Base-by-base conservation (phyloP, 2,113 vertebrate species). In the Corythornis vintsioides region DNA sequence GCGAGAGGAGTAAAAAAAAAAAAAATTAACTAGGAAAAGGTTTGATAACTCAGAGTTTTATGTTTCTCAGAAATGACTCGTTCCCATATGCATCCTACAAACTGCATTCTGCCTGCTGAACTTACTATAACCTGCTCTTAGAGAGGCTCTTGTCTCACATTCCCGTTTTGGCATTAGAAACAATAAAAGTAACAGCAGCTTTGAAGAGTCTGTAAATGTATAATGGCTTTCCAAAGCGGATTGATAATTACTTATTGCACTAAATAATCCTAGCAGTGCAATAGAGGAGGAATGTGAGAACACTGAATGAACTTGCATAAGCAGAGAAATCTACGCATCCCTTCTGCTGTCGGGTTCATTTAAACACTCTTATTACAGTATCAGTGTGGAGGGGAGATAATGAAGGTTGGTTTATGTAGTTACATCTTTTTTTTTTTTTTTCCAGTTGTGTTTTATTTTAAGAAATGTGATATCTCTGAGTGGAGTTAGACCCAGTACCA, bases 241-340 rank as follows among this genome's bases (percentile, higher is more conserved):
- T 92, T 96, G 93, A 95, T 96, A 96, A 96, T 96, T 95, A 94
- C 94, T 91, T 96, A 91, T 87, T 96, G 57, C 17, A 77, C 63
- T 69, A 78, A 89, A 78, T 82, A 53, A 86, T 86, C 43, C 31
- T 75, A 8, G 60, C 88, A 85, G 60, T 63, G 40, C 65, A 82
- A 79, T 85, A 74, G 38, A 77, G 76, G 43, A 92, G 53, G 65
- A 88, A 95, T 89, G 92, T 20, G 66, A 90, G 86, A 94, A 80
- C 78, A 95, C 75, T 26, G 20, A 96, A 93, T 91, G 79, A 87
- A 85, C 75, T 92, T 94, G 48, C 43, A 61, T 88, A 93, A 93
- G 79, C 7, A 67, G 79, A 91, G 87, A 83, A 92, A 96, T 94
- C 89, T 94, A 74, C 57, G 78, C 85, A 83, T 89, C 87, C 92